Evolutionary conservation across 2,888 invertebrate genomes (phyloP).

Genomic region (Cerastis rubricosa): DNA sequence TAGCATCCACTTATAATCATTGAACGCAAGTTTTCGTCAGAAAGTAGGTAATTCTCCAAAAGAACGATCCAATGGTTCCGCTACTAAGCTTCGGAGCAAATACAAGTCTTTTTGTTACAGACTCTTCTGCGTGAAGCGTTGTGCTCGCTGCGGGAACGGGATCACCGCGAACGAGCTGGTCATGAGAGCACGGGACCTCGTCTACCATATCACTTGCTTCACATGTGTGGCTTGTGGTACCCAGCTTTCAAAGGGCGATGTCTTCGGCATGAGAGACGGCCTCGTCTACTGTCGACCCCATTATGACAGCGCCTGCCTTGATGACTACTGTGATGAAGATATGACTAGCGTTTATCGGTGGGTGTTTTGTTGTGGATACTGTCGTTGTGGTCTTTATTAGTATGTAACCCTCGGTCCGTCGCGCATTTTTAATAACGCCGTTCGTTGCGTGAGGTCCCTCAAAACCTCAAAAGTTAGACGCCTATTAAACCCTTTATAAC

Average conservation of each 20-base stretch:
- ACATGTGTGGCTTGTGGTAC: constrained; percentile 96
- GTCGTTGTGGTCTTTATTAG: background rate
- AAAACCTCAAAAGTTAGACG: too few relatives aligned
- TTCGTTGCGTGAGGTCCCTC: too few relatives aligned
- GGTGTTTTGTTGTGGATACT: background rate
- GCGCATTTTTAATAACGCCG: too few relatives aligned
- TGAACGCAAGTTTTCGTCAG: background rate
- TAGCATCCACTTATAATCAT: background rate
- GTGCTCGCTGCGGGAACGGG: constrained; percentile 95
- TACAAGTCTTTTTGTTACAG: constrained; percentile 90
- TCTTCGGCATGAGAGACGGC: constrained; percentile 96
- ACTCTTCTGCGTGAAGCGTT: constrained; percentile 96
- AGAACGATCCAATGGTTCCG: background rate
- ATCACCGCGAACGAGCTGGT: constrained; percentile 97
- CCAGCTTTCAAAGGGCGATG: constrained; percentile 96
- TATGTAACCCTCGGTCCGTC: too few relatives aligned
- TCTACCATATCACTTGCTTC: constrained; percentile 97
- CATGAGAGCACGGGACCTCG: constrained; percentile 96
- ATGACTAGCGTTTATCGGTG: constrained; percentile 87
- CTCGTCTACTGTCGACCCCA: constrained; percentile 93
- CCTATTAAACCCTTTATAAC: too few relatives aligned
- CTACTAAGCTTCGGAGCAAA: constrained; percentile 38
- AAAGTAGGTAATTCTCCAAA: background rate
- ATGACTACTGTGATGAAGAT: constrained; percentile 92
- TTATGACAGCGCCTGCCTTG: constrained; percentile 90